phyloP scores from a whole-genome alignment of 2,888 invertebrate genomes.

The Elegia similella region DNA sequence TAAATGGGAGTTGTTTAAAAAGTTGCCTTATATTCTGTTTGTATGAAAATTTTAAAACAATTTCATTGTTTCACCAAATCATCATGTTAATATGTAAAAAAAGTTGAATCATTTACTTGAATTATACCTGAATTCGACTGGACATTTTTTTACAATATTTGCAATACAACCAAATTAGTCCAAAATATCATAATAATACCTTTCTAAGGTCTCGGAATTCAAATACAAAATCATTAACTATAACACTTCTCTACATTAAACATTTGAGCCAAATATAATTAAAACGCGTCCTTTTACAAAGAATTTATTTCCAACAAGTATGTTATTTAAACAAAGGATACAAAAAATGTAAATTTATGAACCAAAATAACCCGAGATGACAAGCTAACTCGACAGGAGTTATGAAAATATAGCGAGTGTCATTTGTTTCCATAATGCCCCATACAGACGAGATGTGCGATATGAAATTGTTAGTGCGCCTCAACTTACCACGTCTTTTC shows the following conservation, averaged over 20 bases:
- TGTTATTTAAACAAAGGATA: not conserved
- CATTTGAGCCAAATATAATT: too few relatives aligned
- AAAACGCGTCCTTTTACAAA: conserved; percentile 21
- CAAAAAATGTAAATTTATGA: not conserved
- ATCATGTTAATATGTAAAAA: too few relatives aligned
- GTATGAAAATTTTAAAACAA: conserved; percentile 30
- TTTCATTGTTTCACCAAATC: too few relatives aligned
- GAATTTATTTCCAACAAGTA: conserved; percentile 24
- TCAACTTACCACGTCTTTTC: conserved; percentile 1
- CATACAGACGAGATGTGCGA: not conserved
- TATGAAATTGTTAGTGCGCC: conserved; percentile 2
- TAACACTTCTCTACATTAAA: too few relatives aligned
- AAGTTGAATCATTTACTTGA: too few relatives aligned
- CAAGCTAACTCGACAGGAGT: not conserved
- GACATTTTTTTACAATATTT: too few relatives aligned
- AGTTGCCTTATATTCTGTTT: too few relatives aligned
- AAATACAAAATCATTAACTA: too few relatives aligned
- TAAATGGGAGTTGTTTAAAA: conserved; percentile 24
- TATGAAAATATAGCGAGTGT: conserved; percentile 14
- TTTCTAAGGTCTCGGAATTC: too few relatives aligned
- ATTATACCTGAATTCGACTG: too few relatives aligned
- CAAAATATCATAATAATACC: too few relatives aligned
- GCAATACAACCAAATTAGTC: too few relatives aligned
- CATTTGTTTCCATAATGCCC: conserved; percentile 16
- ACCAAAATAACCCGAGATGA: not conserved